phyloP scores from a whole-genome alignment of 2,888 invertebrate genomes.

The Calliopum simillimum region DNA sequence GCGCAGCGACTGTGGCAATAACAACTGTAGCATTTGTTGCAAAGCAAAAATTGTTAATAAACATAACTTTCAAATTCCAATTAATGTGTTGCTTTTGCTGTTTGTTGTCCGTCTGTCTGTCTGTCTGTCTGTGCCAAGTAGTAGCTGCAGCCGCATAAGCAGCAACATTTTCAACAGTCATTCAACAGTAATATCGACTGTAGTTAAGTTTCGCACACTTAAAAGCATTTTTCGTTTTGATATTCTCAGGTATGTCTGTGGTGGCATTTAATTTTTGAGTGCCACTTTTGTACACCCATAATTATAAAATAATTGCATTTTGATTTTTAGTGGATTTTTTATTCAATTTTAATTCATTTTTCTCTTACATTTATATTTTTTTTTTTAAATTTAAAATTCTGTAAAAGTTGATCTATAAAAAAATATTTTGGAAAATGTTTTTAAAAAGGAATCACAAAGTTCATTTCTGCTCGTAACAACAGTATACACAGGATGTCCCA shows the following conservation, averaged over 20 bases:
- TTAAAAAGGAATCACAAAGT: too few relatives aligned
- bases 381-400: too few relatives aligned
- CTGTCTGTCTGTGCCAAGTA: background rate
- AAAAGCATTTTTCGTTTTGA: conserved; percentile 5
- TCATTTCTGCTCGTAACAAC: too few relatives aligned
- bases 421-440: too few relatives aligned
- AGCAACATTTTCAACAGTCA: background rate
- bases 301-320: conserved; percentile 22
- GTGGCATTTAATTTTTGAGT: background rate
- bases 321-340: too few relatives aligned
- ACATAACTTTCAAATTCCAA: conserved; percentile 37
- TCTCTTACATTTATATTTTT: background rate
- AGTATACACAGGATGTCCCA: too few relatives aligned
- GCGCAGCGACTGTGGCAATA: background rate
- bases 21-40: background rate
- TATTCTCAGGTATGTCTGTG: background rate
- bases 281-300: conserved; percentile 7
- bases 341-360: background rate
- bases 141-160: background rate
- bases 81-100: conserved; percentile 27
- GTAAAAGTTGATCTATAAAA: too few relatives aligned
- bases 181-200: background rate
- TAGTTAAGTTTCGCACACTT: background rate
- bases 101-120: too few relatives aligned
- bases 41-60: conserved; percentile 25